Evolutionary conservation across 2,797 vertebrate genomes (phyloP), one percentile per base, ranked within the genome.

Genomic region (Melanotaenia nigrans): DNA sequence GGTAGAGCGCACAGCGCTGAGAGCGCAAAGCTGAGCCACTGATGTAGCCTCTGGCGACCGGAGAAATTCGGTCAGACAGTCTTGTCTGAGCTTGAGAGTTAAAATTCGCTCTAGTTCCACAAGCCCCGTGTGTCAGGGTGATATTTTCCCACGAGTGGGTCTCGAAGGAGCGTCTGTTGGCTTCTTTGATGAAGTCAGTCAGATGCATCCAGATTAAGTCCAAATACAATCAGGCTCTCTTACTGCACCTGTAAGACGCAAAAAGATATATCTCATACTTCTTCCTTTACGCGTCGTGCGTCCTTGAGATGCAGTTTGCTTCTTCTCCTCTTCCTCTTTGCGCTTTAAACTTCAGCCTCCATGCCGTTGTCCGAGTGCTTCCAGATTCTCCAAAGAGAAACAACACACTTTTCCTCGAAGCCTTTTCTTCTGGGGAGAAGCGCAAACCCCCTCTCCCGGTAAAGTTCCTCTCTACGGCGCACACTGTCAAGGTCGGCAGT

Each of bases 401-500:
- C 56, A 62, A 58, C 53, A 68, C 65, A 78, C 76, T 85, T 85
- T 81, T 47, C 59, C 47, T 69, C 47, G 67, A 73, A 61, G 71
- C 60, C 35, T 56, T 60, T 45, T 47, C 57, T 40, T 62, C 22
- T 22, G 54, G 25, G 55, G 61, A 66, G 62, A 55, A 75, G 71
- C 80, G 14, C 60, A 56, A 47, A n/a, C 49, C 28, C 57, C 59
- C 54, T 3, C 30, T 58, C 5, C 45, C 55, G 0, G 73, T 63
- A 85, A 89, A 89, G 81, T 89, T 89, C 61, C 77, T 82, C 61
- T 72, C 75, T 73, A 49, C 78, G 10, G 84, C 70, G 78, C 81
- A 22, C 86, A 10, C 45, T n/a, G 81, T 81, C 89, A 89, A 85
- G 90, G 89, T 90, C 86, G 85, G 65, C 67, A 1, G 58, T 75